phyloP scores from a whole-genome alignment of 2,113 vertebrate species.

The Crocuta crocuta region DNA sequence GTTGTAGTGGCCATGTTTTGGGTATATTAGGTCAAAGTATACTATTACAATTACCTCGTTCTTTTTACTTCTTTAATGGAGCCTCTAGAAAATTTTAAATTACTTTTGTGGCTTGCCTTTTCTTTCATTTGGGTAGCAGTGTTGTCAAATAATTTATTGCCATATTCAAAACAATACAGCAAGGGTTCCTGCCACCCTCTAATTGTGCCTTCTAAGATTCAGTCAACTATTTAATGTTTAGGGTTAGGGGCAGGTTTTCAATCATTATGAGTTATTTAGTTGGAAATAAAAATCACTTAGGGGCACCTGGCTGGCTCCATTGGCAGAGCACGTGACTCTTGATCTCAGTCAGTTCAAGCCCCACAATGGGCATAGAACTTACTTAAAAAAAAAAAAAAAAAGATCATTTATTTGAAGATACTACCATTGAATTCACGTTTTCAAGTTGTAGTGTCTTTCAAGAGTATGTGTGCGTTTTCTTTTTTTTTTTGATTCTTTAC shows the following conservation, averaged over 20 bases:
- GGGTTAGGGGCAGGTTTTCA: neutral
- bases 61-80: neutral
- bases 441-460: conserved; percentile 1
- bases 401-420: neutral
- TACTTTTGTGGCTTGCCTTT: neutral
- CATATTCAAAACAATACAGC: neutral
- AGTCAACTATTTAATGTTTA: neutral
- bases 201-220: conserved; percentile 16
- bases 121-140: neutral
- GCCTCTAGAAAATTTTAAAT: neutral
- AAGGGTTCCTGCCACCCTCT: neutral
- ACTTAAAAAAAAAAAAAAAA: neutral
- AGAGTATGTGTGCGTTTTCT: neutral
- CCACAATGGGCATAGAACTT: neutral
- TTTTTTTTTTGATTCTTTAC: neutral
- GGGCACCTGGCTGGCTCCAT: neutral
- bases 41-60: neutral
- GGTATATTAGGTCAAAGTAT: neutral
- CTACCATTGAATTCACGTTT: neutral
- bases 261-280: conserved; percentile 12
- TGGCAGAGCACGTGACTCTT: neutral
- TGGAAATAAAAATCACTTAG: conserved; percentile 1
- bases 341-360: neutral
- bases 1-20: neutral
- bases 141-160: neutral